Percentiles rank a stretch among this genome's conserved stretches.
phyloP scores from a whole-genome alignment of 2,888 invertebrate species.

The Alsophila aescularia region DNA sequence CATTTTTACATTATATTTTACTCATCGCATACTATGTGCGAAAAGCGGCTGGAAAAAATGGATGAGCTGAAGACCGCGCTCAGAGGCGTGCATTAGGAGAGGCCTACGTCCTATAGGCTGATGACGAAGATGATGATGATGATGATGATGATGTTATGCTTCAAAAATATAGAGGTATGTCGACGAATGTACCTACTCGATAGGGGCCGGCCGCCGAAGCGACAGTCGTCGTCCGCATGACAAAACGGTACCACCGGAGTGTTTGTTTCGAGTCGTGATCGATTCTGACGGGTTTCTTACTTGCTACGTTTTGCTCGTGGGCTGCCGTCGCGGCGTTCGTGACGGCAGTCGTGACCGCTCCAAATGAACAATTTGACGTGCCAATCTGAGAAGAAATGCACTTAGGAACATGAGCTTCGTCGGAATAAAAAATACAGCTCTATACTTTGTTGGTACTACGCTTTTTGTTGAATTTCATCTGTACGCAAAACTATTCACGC shows the following conservation, averaged over 20 bases:
- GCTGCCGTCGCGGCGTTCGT: constrained; percentile 39
- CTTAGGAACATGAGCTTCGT: constrained; percentile 23
- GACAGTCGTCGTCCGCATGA: constrained; percentile 49
- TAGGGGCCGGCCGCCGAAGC: constrained; percentile 42
- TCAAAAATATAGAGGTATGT: neutral
- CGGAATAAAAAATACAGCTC: constrained; percentile 10
- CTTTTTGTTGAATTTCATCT: neutral
- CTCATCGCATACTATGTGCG: no score
- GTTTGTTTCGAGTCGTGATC: constrained; percentile 55
- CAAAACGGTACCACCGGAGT: constrained; percentile 56
- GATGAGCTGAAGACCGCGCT: no score
- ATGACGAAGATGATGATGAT: no score
- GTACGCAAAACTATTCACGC: no score
- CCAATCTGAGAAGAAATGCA: constrained; percentile 33
- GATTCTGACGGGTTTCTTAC: constrained; percentile 46
- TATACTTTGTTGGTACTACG: neutral
- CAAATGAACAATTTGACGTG: constrained; percentile 37
- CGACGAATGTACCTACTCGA: constrained; percentile 32
- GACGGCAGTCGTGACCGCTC: constrained; percentile 39
- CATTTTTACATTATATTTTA: no score
- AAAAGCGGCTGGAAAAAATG: no score
- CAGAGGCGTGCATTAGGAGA: no score
- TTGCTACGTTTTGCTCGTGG: constrained; percentile 34
- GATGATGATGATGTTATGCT: no score
- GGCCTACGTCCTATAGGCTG: no score